Base-by-base conservation (phyloP, 2,113 vertebrate species). In the Ifrita kowaldi region DNA sequence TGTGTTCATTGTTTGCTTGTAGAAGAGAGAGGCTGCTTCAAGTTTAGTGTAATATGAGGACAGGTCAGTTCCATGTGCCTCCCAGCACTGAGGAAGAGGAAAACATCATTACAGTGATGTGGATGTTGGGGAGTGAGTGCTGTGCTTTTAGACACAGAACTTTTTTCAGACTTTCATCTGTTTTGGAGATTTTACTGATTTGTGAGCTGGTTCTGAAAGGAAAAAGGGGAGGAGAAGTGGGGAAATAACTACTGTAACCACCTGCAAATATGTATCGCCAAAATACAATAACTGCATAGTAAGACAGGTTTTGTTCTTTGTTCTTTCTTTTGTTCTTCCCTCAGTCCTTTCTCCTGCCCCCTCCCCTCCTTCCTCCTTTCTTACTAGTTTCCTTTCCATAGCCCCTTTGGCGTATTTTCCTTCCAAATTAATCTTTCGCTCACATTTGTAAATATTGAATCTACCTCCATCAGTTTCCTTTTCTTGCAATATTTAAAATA, bases 261-360 rank as follows among this genome's bases (percentile, higher is more conserved):
- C 92, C 92, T 96, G 91, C 86, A 95, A 96, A 86, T 95, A 86
- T 94, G 94, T 96, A 95, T 80, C 50, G 0, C 50, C 79, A 81
- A 86, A 95, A 90, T 55, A 89, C 63, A 93, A 69, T 87, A 95
- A 91, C 47, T 85, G 53, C 37, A 73, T 62, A 63, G 23, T 18
- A 42, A 94, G 33, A 14, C 0, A 5, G 35, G n/a, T 67, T 95
- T 87, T 91, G 56, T 42, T 78, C 37, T 96, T 92, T 94, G 89
- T 94, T 93, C 89, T 91, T 93, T 89, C 83, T 94, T 89, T 95
- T 95, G 84, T 95, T 94, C 76, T 94, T 87, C 44, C 39, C 62
- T 73, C 52, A 41, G 30, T 41, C 50, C 30, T 67, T 90, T 91
- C 53, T 67, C 16, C 44, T 17, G 3, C 33, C 63, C 17, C 65